phyloP scores from a whole-genome alignment of 2,888 invertebrate genomes.

The Amphipoea oculea region DNA sequence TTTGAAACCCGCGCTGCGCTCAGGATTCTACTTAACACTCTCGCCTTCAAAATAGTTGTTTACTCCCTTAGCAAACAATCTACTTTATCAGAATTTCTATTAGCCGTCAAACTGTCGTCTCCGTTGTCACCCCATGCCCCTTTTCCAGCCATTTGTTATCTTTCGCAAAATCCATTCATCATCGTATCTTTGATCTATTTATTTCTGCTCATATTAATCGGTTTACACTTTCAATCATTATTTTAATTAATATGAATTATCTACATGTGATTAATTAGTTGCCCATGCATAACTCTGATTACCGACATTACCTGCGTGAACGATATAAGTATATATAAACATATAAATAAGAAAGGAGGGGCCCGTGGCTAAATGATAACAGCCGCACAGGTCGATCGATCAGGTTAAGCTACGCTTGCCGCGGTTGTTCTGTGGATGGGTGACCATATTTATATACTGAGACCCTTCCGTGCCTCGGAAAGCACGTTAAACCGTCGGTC shows the following conservation, averaged over 20 bases:
- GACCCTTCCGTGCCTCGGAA: too few species aligned
- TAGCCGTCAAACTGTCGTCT: slow-evolving; percentile 1
- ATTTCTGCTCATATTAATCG: not conserved
- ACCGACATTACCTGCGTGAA: too few species aligned
- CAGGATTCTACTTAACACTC: too few species aligned
- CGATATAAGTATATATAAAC: not conserved
- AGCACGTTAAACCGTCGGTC: too few species aligned
- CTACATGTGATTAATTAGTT: not conserved
- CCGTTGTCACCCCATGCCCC: not conserved
- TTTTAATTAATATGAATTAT: not conserved
- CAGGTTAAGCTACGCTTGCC: too few species aligned
- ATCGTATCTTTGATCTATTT: not conserved
- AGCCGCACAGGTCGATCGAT: too few species aligned
- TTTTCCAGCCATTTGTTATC: not conserved
- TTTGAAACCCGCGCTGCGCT: too few species aligned
- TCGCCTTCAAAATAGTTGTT: too few species aligned
- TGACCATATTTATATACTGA: too few species aligned
- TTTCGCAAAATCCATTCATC: not conserved
- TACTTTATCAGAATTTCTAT: not conserved
- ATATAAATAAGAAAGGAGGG: not conserved
- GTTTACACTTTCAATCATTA: not conserved
- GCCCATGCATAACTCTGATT: not conserved
- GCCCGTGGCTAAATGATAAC: too few species aligned
- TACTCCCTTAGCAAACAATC: too few species aligned
- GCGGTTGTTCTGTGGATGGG: too few species aligned